Evolutionary conservation across 2,888 invertebrate species (phyloP).

Genomic region (Desoria tigrina): DNA sequence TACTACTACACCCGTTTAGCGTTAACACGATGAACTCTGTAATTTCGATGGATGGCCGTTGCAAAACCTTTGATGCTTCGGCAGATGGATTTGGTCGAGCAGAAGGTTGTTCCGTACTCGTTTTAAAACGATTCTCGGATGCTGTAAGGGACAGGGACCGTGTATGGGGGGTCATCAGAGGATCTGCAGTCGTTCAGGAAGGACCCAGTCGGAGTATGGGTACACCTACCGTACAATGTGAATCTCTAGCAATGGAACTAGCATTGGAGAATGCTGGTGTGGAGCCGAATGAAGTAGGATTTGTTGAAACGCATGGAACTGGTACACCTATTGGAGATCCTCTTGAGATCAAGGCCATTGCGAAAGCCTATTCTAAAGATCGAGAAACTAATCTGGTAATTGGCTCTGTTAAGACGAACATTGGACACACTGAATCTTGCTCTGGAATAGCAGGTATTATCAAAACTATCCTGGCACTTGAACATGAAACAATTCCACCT

Average conservation of each 20-base stretch:
- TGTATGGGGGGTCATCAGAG: slow-evolving; percentile 53
- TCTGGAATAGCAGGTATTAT: slow-evolving; percentile 34
- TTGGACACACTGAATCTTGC: slow-evolving; percentile 33
- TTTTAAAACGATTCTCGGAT: slow-evolving; percentile 54
- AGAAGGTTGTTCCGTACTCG: slow-evolving; percentile 55
- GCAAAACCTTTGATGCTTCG: slow-evolving; percentile 55
- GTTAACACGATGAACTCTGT: slow-evolving; percentile 21
- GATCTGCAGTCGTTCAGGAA: slow-evolving; percentile 55
- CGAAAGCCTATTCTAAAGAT: slow-evolving; percentile 17
- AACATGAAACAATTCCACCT: slow-evolving; percentile 27
- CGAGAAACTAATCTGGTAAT: slow-evolving; percentile 19
- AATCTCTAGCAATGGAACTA: slow-evolving; percentile 31
- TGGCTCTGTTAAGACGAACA: slow-evolving; percentile 31
- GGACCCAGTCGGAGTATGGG: slow-evolving; percentile 56
- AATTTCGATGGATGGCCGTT: slow-evolving; percentile 52
- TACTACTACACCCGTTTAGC: slow-evolving; percentile 29
- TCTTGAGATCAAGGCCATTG: slow-evolving; percentile 27
- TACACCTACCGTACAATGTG: slow-evolving; percentile 31
- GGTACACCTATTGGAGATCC: slow-evolving; percentile 32
- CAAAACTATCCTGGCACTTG: slow-evolving; percentile 28
- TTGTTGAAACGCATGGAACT: slow-evolving; percentile 24
- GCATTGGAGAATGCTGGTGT: slow-evolving; percentile 35
- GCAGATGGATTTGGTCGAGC: slow-evolving; percentile 57
- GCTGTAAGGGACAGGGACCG: slow-evolving; percentile 42
- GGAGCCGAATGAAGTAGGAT: slow-evolving; percentile 23